Base-by-base conservation (phyloP, 1,140 invertebrate genomes). In the Drosophila tani region DNA sequence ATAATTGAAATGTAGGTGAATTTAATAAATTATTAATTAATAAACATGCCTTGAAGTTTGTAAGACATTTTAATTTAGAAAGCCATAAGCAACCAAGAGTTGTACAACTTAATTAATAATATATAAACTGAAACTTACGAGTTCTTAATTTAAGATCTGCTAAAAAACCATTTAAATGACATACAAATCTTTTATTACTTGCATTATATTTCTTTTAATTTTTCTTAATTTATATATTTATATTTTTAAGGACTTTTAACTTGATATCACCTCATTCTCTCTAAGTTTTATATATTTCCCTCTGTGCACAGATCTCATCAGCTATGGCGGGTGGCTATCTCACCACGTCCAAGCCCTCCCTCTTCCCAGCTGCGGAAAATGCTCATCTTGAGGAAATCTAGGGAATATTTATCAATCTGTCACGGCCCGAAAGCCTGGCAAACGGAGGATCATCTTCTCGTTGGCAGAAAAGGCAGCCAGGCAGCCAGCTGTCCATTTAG, bases 381-480 rank as follows among this genome's bases (percentile, higher is more conserved):
- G 41, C 56, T 69, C 55, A 57, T 56, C 50, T 57, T 17, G 38
- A 47, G 55, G 24, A 70, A 70, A 70, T 56, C 64, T 70, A 55
- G 40, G 27, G 46, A 57, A 79, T 67, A 86, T 86, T 87, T 86
- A 86, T 86, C 82, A 86, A 79, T 87, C 69, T 86, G 82, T 82
- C 79, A 82, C 82, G 82, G 67, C 41, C 4, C 15, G 60, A 69
- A 53, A 69, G 66, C 66, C 47, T 32, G 19, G 29, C 40, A 1
- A 15, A 38, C 27, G 19, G 15, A 73, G 65, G 65, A 70, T 80
- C 49, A 62, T 40, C 53, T 64, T 40, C 53, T 69, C 35, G 45
- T 19, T 38, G 43, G 29, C 21, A 63, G 51, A 21, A 45, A 49
- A 24, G 43, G 32, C 51, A 49, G 57, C 24, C 21, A 38, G 19